Evolutionary conservation across 2,888 invertebrate species (phyloP), one percentile per base, ranked within the genome.

Genomic region (Nymphalis c-album): DNA sequence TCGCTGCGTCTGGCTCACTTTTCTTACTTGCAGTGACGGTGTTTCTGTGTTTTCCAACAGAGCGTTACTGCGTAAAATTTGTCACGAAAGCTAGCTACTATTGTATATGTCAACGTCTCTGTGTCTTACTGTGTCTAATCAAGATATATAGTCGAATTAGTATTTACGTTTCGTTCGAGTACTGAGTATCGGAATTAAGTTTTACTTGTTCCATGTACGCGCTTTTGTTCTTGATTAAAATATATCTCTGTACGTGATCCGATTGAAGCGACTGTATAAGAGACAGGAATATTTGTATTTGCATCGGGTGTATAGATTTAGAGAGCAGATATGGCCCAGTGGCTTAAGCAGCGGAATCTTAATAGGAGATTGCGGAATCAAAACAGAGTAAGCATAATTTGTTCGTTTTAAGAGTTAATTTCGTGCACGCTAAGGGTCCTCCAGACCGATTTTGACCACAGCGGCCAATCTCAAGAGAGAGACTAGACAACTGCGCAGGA

Each of bases 21-120:
- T 89, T 92, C 90, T 90, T 90, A 85, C 86, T 90, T 85, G 79
- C 81, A 77, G 83, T 88, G 92, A 90, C 81, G 80, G 13, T 82
- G 73, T 72, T 71, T 74, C 73, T 66, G 69, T 71, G 77, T 76
- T 77, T 82, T 80, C 79, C 78, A 78, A 71, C 76, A 20, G 73
- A 68, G 59, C 26, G 50, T 31, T 60, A 46, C 60, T 55, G 46
- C 64, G 62, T 64, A 50, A 55, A 69, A 59, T 65, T 61, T 70
- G 50, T 65, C 59, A 46, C 57, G 63, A 64, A 61, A 63, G 64
- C 59, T 58, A 8, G 26, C 20, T 55, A 22, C 48, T 63, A 60
- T 50, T 50, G 50, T 61, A 57, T 57, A 45, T 40, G 47, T 64
- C 48, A 60, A 57, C 20, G 53, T 59, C 63, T 18, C 63, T 51